phyloP scores from a whole-genome alignment of 2,113 vertebrate genomes.

The Mandrillus leucophaeus region DNA sequence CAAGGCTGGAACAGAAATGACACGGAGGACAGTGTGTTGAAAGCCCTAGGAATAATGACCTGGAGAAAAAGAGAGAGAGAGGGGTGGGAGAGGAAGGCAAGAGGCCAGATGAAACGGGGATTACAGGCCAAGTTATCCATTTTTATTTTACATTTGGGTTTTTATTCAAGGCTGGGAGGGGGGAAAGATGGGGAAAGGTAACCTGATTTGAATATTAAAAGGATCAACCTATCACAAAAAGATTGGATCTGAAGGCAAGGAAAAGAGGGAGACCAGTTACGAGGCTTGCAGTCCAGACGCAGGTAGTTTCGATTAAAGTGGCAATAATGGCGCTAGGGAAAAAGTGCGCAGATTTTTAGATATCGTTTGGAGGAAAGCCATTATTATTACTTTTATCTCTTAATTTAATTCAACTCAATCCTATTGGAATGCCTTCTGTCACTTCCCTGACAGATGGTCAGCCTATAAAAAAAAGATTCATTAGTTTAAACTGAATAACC shows the following conservation, averaged over 20 bases:
- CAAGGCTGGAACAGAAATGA: neutral
- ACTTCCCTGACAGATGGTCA: slow-evolving; percentile 72
- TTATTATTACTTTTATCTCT: slow-evolving; percentile 72
- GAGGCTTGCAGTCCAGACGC: slow-evolving; percentile 23
- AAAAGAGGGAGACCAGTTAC: neutral
- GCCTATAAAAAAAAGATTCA: slow-evolving; percentile 42
- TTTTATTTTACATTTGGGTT: slow-evolving; percentile 2
- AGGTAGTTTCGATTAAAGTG: neutral
- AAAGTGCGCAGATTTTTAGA: slow-evolving; percentile 27
- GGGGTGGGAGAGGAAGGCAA: neutral
- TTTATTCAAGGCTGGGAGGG: neutral
- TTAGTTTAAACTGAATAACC: slow-evolving; percentile 68
- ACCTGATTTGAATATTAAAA: slow-evolving; percentile 50
- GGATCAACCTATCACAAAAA: neutral
- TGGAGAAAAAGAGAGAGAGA: neutral
- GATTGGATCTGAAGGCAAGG: neutral
- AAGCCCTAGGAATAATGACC: neutral
- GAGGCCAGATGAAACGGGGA: neutral
- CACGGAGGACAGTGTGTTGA: neutral
- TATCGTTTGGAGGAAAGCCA: slow-evolving; percentile 63
- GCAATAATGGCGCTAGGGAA: neutral
- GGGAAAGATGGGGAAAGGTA: neutral
- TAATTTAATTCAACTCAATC: slow-evolving; percentile 71
- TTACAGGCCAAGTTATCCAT: neutral
- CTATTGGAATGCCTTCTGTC: slow-evolving; percentile 60